Evolutionary conservation across 2,888 invertebrate genomes (phyloP).

Genomic region (Hedychridium roseum): DNA sequence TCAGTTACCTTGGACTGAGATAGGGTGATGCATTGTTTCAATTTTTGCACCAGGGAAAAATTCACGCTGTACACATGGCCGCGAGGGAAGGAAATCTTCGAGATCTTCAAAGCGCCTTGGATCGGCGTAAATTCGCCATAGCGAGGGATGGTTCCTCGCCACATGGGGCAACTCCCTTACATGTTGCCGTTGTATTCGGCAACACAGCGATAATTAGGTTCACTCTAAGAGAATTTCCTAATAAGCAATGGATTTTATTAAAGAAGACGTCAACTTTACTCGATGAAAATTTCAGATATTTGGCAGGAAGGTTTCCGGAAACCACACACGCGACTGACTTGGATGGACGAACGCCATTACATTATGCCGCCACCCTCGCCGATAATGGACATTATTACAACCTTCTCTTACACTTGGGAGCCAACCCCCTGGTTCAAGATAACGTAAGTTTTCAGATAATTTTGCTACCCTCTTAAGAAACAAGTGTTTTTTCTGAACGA

Average conservation of each 20-base stretch:
- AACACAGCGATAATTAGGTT: conserved; percentile 70
- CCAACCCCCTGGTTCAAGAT: conserved; percentile 82
- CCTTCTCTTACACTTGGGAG: conserved; percentile 84
- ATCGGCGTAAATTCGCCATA: conserved; percentile 89
- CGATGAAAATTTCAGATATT: conserved; percentile 63
- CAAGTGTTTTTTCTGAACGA: no score
- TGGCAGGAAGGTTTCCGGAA: conserved; percentile 85
- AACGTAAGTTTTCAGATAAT: conserved; percentile 71
- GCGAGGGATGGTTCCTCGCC: conserved; percentile 86
- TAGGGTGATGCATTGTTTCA: no score
- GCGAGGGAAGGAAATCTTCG: conserved; percentile 84
- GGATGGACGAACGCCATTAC: conserved; percentile 85
- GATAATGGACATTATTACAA: conserved; percentile 91
- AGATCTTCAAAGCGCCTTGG: conserved; percentile 84
- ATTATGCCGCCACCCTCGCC: conserved; percentile 84
- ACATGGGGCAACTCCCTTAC: conserved; percentile 85
- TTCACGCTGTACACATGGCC: conserved; percentile 86
- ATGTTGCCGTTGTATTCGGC: conserved; percentile 85
- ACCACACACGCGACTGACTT: conserved; percentile 82
- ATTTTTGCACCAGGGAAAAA: conserved; percentile 86
- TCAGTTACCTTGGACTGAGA: no score
- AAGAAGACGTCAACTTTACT: neutral
- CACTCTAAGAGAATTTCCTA: no score
- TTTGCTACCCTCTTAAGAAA: no score
- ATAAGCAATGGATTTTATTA: conserved; percentile 3